A percentile compares a stretch with the other conserved stretches of the same genome.
phyloP scores from a whole-genome alignment of 2,797 vertebrate species.

The Silurus aristotelis region DNA sequence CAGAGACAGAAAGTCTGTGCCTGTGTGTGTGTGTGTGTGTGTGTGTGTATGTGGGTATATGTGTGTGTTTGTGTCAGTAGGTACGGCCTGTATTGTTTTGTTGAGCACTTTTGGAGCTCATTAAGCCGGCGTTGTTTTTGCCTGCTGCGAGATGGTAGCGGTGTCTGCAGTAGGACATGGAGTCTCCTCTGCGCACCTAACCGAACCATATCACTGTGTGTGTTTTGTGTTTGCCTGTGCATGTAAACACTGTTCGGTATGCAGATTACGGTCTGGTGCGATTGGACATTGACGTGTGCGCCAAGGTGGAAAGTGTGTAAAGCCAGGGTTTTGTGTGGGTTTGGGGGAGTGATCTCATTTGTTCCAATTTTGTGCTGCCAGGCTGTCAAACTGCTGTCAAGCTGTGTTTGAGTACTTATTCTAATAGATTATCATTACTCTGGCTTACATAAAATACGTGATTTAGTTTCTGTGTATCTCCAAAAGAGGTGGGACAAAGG shows the following conservation, averaged over 20 bases:
- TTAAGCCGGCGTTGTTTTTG: conserved; percentile 59
- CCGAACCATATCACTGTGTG: background rate
- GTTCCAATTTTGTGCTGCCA: background rate
- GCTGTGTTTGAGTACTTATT: background rate
- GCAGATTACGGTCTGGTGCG: background rate
- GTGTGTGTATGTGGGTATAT: conserved; percentile 5
- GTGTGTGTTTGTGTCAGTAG: conserved; percentile 28
- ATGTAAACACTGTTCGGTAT: background rate
- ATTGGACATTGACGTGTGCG: background rate
- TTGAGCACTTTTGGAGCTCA: conserved; percentile 69
- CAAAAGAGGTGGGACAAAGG: too few relatives aligned
- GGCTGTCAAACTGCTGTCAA: too few relatives aligned
- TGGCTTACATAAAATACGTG: too few relatives aligned
- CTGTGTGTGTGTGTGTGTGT: conserved; percentile 16
- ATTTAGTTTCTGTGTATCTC: too few relatives aligned
- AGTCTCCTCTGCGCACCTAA: background rate
- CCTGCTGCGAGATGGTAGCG: conserved; percentile 33
- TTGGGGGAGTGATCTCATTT: background rate
- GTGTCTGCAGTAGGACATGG: conserved; percentile 27
- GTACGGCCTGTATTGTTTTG: conserved; percentile 51
- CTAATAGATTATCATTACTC: too few relatives aligned
- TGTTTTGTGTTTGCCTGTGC: too few relatives aligned
- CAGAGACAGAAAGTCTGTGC: conserved; percentile 34
- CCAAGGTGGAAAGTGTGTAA: too few relatives aligned
- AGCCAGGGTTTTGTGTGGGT: background rate